These are phyloP conservation scores for Pheosia gnoma DNA, from an alignment of 2,888 invertebrate genomes.

Conservation along the genomic window DNA sequence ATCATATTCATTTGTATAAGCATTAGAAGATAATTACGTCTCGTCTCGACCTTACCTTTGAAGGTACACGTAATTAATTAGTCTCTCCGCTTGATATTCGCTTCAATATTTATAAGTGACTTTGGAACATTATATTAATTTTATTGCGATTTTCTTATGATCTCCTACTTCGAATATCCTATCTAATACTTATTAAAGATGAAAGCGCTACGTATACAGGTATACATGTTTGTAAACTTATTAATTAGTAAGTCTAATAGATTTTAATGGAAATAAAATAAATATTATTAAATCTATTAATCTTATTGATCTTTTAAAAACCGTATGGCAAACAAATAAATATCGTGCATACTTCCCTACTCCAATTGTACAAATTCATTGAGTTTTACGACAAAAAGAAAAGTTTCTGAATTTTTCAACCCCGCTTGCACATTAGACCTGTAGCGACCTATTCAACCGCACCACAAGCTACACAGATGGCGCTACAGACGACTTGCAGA, in stretches of 20 bases:
- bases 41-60: constrained; percentile 49
- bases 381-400: background rate
- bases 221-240: background rate
- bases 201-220: constrained; percentile 9
- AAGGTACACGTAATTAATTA: constrained; percentile 59
- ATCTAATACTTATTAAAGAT: constrained; percentile 16
- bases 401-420: background rate
- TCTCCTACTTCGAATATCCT: constrained; percentile 24
- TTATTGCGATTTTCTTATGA: constrained; percentile 36
- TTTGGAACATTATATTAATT: constrained; percentile 40
- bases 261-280: background rate
- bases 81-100: constrained; percentile 43
- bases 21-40: constrained; percentile 47
- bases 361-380: too few species aligned
- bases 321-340: too few species aligned
- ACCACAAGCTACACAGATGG: too few species aligned
- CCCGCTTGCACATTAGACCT: background rate
- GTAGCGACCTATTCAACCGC: too few species aligned
- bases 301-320: too few species aligned
- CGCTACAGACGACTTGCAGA: too few species aligned
- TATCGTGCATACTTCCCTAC: too few species aligned
- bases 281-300: too few species aligned
- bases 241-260: background rate
- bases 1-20: constrained; percentile 43
- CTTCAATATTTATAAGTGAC: constrained; percentile 43